Evolutionary conservation across 2,113 vertebrate species (phyloP), one percentile per base, ranked within the genome.

Genomic region (Campylorhamphus procurvoides): DNA sequence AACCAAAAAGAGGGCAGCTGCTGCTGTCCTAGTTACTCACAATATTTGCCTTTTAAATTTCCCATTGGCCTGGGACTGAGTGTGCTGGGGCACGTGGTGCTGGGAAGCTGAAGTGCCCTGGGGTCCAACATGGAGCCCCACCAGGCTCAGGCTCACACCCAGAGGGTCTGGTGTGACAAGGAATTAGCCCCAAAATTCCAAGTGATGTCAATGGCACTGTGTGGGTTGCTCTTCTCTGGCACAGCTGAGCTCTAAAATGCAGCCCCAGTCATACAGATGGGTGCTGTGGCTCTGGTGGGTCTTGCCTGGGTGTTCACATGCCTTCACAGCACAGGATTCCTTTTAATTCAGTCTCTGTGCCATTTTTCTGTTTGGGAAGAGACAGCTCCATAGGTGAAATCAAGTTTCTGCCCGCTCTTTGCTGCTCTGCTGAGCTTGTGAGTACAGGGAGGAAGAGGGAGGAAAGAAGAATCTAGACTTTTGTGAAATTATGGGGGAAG

Each of bases 251-350:
- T 47, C 33, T n/a, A 10, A 81, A 63, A 31, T 40, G 42, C 42
- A 78, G 58, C 28, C n/a, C 29, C 15, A 27, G 20, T 15, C 8
- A 11, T 2, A 22, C 4, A 44, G 56, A 18, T 0, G 0, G 17
- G 31, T 14, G 14, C 42, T 64, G 50, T n/a, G 63, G 17, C 31
- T 89, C 44, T 1, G 10, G 8, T 24, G 44, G 55, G 47, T 24
- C 18, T 73, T 5, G 33, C 3, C n/a, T 59, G 25, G 37, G 47
- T 2, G 2, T 44, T 64, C 46, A 11, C 0, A 0, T 18, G 29
- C 33, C 22, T 71, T 80, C 37, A 14, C 6, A 66, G 63, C 22
- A 29, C 35, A 71, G n/a, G n/a, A 50, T 46, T 69, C 44, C 47
- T 71, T 71, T 42, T 27, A 18, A 22, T 29, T 66, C 46, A 20